These are phyloP conservation scores for Nephotettix cincticeps DNA, from an alignment of 1,140 invertebrate species.

Conservation along the genomic window DNA sequence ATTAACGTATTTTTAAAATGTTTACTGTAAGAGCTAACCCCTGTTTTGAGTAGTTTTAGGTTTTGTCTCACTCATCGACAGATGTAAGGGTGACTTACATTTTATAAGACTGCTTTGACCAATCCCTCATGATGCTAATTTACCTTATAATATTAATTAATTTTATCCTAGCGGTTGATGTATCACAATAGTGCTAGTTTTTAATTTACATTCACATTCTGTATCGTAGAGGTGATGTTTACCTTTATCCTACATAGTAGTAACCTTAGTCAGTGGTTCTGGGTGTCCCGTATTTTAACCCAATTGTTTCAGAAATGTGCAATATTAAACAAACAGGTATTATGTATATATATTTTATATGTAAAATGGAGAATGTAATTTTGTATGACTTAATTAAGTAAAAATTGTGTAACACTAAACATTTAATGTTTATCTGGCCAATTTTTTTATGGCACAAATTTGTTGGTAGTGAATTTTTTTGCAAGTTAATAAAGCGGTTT, in stretches of 20 bases:
- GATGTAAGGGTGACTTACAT: not conserved
- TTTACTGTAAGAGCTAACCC: too few relatives aligned
- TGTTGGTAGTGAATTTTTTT: too few relatives aligned
- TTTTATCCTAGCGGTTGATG: not conserved
- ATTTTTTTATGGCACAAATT: too few relatives aligned
- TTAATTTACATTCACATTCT: not conserved
- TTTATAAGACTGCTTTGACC: constrained; percentile 8
- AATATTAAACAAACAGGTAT: not conserved
- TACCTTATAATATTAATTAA: not conserved
- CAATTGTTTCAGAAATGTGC: not conserved
- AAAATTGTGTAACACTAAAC: too few relatives aligned
- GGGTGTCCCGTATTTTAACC: not conserved
- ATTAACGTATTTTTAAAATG: too few relatives aligned
- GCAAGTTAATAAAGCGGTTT: too few relatives aligned
- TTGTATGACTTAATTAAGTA: not conserved
- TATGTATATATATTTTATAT: constrained; percentile 10
- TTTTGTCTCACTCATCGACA: too few relatives aligned
- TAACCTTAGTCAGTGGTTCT: not conserved
- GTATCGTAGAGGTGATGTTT: not conserved
- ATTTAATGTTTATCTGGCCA: too few relatives aligned
- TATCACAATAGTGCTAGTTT: not conserved
- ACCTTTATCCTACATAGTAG: not conserved
- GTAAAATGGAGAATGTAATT: constrained; percentile 1
- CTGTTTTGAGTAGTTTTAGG: too few relatives aligned
- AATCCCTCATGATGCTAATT: not conserved